Conservation (phyloP, 1,140 invertebrate species). For the Drosophila truncata region DNA sequence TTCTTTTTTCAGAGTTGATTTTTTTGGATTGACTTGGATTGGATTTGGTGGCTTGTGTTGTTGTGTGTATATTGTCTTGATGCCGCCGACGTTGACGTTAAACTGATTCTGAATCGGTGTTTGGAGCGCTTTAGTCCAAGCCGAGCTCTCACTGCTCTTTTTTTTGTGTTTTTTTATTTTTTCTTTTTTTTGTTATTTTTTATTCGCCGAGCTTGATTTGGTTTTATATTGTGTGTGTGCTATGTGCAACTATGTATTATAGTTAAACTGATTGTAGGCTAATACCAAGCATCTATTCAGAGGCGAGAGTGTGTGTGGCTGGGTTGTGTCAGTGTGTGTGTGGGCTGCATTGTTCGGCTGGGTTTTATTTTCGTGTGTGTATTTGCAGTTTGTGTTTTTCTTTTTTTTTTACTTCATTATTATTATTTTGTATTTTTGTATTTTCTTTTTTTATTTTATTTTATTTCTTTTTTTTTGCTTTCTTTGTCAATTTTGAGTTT, state of each 20-base stretch:
- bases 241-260: slow-evolving; percentile 50
- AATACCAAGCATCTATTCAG: slow-evolving; percentile 50
- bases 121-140: slow-evolving; percentile 77
- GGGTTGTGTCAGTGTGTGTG: slow-evolving; percentile 19
- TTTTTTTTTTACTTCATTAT: slow-evolving; percentile 1
- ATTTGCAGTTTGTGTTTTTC: slow-evolving; percentile 12
- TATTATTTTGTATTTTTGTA: slow-evolving; percentile 15
- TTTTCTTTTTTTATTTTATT: background rate
- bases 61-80: slow-evolving; percentile 77
- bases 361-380: slow-evolving; percentile 28
- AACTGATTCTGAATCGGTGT: slow-evolving; percentile 81
- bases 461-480: slow-evolving; percentile 1
- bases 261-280: slow-evolving; percentile 68
- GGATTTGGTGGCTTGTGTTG: slow-evolving; percentile 42
- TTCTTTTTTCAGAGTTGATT: slow-evolving; percentile 37
- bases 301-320: slow-evolving; percentile 24
- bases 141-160: slow-evolving; percentile 54
- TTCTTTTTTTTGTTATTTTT: slow-evolving; percentile 32
- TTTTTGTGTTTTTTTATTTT: slow-evolving; percentile 3
- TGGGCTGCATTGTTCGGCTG: slow-evolving; percentile 37
- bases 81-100: slow-evolving; percentile 82
- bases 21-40: slow-evolving; percentile 35
- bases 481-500: slow-evolving; percentile 16
- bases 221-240: slow-evolving; percentile 23
- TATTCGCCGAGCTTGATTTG: slow-evolving; percentile 66